phyloP scores from a whole-genome alignment of 2,797 vertebrate genomes.

The Molothrus ater region DNA sequence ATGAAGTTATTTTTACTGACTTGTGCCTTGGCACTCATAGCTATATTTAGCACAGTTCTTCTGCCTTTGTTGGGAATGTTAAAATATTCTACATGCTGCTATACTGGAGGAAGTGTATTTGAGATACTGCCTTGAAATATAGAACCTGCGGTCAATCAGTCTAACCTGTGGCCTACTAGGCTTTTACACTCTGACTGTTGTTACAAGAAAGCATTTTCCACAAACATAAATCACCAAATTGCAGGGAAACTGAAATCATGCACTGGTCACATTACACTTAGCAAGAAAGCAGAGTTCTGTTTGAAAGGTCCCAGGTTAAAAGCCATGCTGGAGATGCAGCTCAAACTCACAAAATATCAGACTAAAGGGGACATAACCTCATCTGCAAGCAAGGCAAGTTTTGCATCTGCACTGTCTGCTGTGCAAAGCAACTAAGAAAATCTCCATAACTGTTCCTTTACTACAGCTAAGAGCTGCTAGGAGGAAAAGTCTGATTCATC shows the following conservation, averaged over 20 bases:
- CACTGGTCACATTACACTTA: background rate
- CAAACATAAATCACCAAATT: background rate
- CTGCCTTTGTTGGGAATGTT: background rate
- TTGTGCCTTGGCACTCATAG: background rate
- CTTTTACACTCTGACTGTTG: background rate
- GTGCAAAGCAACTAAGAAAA: background rate
- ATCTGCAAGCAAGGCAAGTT: background rate
- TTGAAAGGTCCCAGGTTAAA: background rate
- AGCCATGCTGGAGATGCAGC: background rate
- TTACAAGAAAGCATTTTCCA: background rate
- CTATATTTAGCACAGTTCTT: background rate
- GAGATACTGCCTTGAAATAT: background rate
- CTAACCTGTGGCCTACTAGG: background rate
- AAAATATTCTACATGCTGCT: background rate
- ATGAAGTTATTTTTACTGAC: background rate
- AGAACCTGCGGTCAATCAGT: background rate
- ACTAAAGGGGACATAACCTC: background rate
- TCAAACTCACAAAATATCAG: background rate
- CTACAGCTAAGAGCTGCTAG: background rate
- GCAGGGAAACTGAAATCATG: background rate
- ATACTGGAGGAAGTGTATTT: background rate
- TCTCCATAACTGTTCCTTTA: background rate
- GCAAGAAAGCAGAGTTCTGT: background rate
- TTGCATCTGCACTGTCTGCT: background rate
- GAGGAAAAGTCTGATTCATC: background rate